Conservation (phyloP, 2,888 invertebrate species). For the Agriopis marginaria region DNA sequence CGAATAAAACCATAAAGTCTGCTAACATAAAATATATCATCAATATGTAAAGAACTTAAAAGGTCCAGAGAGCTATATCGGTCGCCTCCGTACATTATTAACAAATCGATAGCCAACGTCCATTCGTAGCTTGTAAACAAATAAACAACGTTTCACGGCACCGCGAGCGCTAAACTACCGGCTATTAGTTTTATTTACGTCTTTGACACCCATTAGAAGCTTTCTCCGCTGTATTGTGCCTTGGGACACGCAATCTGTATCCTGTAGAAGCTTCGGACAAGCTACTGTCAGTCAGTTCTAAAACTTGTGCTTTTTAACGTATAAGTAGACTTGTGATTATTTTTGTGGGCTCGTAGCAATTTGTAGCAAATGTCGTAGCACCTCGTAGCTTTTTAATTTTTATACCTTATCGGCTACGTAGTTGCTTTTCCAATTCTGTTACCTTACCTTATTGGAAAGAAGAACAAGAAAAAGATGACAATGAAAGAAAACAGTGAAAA, state of each 20-base stretch:
- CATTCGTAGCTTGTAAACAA: conserved; percentile 35
- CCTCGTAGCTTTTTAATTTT: no score
- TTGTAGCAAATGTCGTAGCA: no score
- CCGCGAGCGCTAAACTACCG: conserved; percentile 35
- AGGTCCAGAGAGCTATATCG: conserved; percentile 10
- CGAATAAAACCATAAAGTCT: no score
- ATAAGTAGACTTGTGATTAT: background rate
- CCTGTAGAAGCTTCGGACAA: background rate
- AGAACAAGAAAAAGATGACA: no score
- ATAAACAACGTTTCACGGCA: conserved; percentile 35
- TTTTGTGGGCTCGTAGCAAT: no score
- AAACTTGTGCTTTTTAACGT: background rate
- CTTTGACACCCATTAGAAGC: conserved; percentile 38
- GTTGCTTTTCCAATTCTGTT: no score
- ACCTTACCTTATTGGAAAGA: no score
- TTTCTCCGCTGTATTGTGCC: conserved; percentile 27
- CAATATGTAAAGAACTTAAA: background rate
- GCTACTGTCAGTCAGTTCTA: background rate
- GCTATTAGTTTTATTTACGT: conserved; percentile 41
- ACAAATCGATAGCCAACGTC: conserved; percentile 20
- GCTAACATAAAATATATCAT: background rate
- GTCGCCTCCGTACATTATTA: conserved; percentile 9
- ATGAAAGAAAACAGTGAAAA: no score
- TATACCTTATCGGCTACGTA: no score
- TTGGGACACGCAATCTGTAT: conserved; percentile 28